Evolutionary conservation across 1,140 invertebrate genomes (phyloP), one percentile per base, ranked within the genome.

Genomic region (Microplitis demolitor): DNA sequence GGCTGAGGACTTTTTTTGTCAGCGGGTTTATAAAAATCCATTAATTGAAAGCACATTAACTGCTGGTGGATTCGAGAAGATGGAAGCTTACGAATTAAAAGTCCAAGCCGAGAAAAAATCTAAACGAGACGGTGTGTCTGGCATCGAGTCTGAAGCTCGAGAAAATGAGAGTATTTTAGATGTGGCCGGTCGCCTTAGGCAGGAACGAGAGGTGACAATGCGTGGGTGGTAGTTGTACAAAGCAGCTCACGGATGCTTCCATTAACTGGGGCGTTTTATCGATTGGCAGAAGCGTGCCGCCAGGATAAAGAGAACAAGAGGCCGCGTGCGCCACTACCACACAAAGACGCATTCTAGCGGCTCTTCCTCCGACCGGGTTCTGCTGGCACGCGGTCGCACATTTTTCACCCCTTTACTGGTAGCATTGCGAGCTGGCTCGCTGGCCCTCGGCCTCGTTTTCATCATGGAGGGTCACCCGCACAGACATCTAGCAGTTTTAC

Each of bases 281-380:
- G 79, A 80, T 80, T 80, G 76, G 78, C 72, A 66, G 74, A 78
- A 77, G 78, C 77, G 75, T 77, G 77, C 72, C 78, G 77, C 76
- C 73, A 76, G 77, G 79, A 80, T 78, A 80, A 80, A 80, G 79
- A 78, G 76, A 73, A 77, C 75, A 73, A 75, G 73, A 80, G 74
- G 74, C 78, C 78, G 76, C 79, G 78, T 79, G 78, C 76, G 78
- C 78, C 76, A 78, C 74, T 78, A 78, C 76, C 76, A 80, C 74
- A 80, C 79, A 80, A 80, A 80, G 79, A 78, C 63, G 61, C 74
- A 62, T 72, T 54, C 66, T 69, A 61, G 67, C 71, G 51, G 70
- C 62, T 69, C 74, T 60, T 77, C 70, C 68, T 39, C 61, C 72
- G 63, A 63, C 39, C 62, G 37, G 72, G 64, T 45, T 74, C 68